phyloP scores from a whole-genome alignment of 1,140 invertebrate genomes.

The Antheraea mylitta region DNA sequence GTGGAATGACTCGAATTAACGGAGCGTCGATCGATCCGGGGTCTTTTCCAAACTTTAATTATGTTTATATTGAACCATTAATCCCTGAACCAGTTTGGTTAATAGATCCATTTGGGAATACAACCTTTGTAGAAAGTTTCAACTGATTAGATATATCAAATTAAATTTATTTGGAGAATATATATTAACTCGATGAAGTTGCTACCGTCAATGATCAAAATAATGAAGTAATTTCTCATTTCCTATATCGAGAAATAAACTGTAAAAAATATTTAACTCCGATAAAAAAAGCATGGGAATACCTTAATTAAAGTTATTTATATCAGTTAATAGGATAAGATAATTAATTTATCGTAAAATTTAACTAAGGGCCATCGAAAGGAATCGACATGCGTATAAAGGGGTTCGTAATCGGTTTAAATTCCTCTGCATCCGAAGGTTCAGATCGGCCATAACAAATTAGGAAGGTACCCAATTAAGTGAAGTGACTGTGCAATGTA shows the following conservation, averaged over 20 bases:
- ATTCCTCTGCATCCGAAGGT: constrained; percentile 21
- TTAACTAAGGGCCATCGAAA: constrained; percentile 12
- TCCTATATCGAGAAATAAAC: neutral
- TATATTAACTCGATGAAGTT: neutral
- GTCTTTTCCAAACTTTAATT: constrained; percentile 65
- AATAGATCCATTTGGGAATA: constrained; percentile 44
- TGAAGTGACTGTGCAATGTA: constrained; percentile 64
- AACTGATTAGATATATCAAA: constrained; percentile 11
- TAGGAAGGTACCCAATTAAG: constrained; percentile 59
- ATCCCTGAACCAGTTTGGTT: constrained; percentile 55
- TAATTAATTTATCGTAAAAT: constrained; percentile 1
- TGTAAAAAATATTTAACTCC: too few species aligned
- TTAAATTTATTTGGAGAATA: neutral
- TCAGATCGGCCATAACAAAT: constrained; percentile 48
- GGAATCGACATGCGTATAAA: constrained; percentile 20
- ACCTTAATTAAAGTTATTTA: too few species aligned
- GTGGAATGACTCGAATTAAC: constrained; percentile 61
- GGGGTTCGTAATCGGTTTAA: constrained; percentile 30
- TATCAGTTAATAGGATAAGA: too few species aligned
- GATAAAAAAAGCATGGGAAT: too few species aligned
- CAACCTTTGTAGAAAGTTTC: constrained; percentile 22
- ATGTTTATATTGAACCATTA: constrained; percentile 68
- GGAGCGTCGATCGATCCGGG: constrained; percentile 52
- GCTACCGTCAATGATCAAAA: neutral
- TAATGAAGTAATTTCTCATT: neutral